Evolutionary conservation across 1,140 invertebrate species (phyloP).

Genomic region (Aphaenogaster rudis): DNA sequence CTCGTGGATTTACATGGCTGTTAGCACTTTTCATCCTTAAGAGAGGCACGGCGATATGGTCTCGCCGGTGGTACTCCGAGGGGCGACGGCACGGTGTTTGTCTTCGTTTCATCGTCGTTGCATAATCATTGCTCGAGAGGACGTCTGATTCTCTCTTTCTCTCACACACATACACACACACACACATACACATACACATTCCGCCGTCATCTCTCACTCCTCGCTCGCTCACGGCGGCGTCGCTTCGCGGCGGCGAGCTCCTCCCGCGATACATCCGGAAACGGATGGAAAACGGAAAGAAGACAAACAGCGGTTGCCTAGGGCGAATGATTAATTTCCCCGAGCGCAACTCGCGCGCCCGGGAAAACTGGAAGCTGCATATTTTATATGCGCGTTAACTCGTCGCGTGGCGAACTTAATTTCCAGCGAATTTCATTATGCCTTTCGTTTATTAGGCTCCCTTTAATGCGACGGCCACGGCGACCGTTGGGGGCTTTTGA

Average conservation of each 20-base stretch:
- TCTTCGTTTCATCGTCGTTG: constrained; percentile 66
- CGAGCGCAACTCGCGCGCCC: constrained; percentile 41
- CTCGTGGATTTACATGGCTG: constrained; percentile 56
- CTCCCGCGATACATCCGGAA: constrained; percentile 66
- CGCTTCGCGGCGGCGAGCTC: constrained; percentile 35
- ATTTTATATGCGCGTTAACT: constrained; percentile 80
- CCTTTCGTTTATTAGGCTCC: constrained; percentile 72
- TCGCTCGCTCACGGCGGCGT: neutral
- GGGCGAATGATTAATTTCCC: constrained; percentile 76
- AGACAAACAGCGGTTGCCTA: constrained; percentile 69
- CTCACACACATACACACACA: too few relatives aligned
- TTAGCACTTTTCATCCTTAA: constrained; percentile 64
- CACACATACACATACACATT: too few relatives aligned
- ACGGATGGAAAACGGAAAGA: constrained; percentile 71
- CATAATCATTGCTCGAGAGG: constrained; percentile 64
- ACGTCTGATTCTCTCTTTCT: constrained; percentile 8
- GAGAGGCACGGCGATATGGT: constrained; percentile 37
- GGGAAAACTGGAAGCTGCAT: constrained; percentile 70
- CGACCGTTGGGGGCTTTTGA: constrained; percentile 51
- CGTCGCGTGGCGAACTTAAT: constrained; percentile 80
- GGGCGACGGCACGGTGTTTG: constrained; percentile 23
- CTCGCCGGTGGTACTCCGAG: constrained; percentile 14
- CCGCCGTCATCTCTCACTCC: neutral
- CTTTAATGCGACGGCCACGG: constrained; percentile 48
- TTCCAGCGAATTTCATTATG: constrained; percentile 79